A percentile compares a stretch with the other conserved stretches of the same genome.
Conservation (phyloP, 35 echinoderm and acorn worm genomes). For the Holothuria glaberrima region DNA sequence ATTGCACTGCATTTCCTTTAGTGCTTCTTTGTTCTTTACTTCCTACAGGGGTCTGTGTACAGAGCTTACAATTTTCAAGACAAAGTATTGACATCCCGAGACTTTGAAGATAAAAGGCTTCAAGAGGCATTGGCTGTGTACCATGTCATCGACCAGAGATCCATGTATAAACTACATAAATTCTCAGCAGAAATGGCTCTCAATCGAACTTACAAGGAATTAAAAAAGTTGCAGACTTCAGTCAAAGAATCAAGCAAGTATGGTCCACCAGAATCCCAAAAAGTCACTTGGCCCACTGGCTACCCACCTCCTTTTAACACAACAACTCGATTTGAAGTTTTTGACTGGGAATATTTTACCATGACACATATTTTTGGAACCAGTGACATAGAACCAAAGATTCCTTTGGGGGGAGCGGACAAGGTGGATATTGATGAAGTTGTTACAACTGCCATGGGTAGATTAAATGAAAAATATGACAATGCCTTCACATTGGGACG, state of each 20-base stretch:
- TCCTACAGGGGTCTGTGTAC: constrained; percentile 76
- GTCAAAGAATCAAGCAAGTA: constrained; percentile 74
- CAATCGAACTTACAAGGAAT: constrained; percentile 73
- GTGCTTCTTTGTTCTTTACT: not conserved
- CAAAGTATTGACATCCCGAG: constrained; percentile 72
- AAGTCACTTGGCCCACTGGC: constrained; percentile 87
- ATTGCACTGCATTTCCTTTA: too few species aligned
- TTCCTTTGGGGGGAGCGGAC: constrained; percentile 74
- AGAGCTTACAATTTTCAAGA: constrained; percentile 83
- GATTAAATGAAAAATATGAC: constrained; percentile 87
- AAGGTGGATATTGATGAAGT: constrained; percentile 97
- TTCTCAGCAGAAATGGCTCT: constrained; percentile 84
- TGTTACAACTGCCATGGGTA: constrained; percentile 78
- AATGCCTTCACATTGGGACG: constrained; percentile 83
- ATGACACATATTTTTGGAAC: constrained; percentile 90
- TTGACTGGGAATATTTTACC: constrained; percentile 97
- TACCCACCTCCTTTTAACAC: constrained; percentile 75
- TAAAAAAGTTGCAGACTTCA: constrained; percentile 53
- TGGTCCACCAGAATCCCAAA: constrained; percentile 75
- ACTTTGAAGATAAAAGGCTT: constrained; percentile 74
- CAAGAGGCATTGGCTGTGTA: constrained; percentile 77
- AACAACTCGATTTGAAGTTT: constrained; percentile 81
- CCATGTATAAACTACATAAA: constrained; percentile 94
- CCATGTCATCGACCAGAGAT: constrained; percentile 79
- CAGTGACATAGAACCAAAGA: constrained; percentile 80